Evolutionary conservation across 2,888 invertebrate species (phyloP), one percentile per base, ranked within the genome.

Genomic region (Fissipunctia ypsillon): DNA sequence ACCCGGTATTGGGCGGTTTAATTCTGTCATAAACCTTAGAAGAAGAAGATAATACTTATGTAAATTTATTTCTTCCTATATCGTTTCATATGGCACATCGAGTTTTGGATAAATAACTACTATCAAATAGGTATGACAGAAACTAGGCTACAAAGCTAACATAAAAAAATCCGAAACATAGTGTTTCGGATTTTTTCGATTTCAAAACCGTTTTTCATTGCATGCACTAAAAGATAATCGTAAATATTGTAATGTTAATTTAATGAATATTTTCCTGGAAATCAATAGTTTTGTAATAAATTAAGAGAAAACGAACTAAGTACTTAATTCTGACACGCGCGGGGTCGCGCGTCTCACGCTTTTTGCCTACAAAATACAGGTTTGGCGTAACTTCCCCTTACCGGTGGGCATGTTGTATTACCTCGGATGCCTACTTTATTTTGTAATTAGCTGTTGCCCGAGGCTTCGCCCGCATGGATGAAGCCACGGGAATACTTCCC

Each of bases 221-320:
- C 14, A 16, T 64, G 45, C 43, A 35, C 35, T 22, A 25, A 35
- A 63, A 14, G 19, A 35, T 22, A 5, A 35, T 14, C 3, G 35
- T 25, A 64, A 14, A 2, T 35, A 14, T 64, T 14, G 35, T 35
- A 0, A 10, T 48, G 65, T 3, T 5, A 25, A 3, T 45, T 28
- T 25, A 35, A 65, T 48, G 0, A 35, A 65, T 38, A 10, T 3
- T 50, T 67, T 52, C 50, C 69, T 28, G 28, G 41, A 41, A 69
- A 68, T 68, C n/a, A 52, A 14, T 41, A n/a, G 1, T n/a, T 67
- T 41, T 14, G n/a, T 50, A 28, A n/a, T 5, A 28, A 38, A 38
- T 67, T 19, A 22, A 45, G 35, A 28, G 45, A 45, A 64, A 68
- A 35, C 35, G 63, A 4, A n/a, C n/a, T n/a, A n/a, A n/a, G 59